phyloP scores from a whole-genome alignment of 2,797 vertebrate genomes.

The Peromyscus aztecus region DNA sequence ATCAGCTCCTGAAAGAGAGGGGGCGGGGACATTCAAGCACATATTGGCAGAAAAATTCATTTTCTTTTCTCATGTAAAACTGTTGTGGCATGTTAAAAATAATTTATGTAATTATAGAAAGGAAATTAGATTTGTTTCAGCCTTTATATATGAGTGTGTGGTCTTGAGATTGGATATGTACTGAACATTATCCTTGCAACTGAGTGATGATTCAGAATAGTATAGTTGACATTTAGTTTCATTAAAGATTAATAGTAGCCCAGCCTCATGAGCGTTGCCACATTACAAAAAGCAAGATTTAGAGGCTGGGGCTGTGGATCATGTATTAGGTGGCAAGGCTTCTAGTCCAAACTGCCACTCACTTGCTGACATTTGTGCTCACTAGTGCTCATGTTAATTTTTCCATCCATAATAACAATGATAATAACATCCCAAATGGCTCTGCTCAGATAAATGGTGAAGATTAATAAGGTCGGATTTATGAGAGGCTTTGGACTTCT shows the following conservation, averaged over 20 bases:
- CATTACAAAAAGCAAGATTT: constrained; percentile 72
- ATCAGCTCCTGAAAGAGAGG: not conserved
- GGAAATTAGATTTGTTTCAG: constrained; percentile 74
- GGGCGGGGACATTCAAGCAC: not conserved
- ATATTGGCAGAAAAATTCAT: constrained; percentile 60
- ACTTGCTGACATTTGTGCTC: not conserved
- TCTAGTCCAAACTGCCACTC: constrained; percentile 61
- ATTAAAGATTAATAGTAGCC: constrained; percentile 77
- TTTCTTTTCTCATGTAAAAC: constrained; percentile 75
- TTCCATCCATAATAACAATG: not conserved
- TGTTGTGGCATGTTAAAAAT: constrained; percentile 71
- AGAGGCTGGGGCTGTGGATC: constrained; percentile 52
- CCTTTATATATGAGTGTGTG: constrained; percentile 65
- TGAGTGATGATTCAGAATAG: constrained; percentile 72
- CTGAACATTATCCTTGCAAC: constrained; percentile 53
- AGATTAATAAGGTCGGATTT: not conserved
- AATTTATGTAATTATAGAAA: constrained; percentile 77
- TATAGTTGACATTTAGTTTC: constrained; percentile 72
- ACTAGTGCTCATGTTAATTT: constrained; percentile 48
- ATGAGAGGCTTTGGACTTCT: not conserved
- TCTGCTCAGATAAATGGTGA: not conserved
- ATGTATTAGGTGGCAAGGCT: constrained; percentile 72
- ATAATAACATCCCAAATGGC: constrained; percentile 43
- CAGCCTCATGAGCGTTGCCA: constrained; percentile 31
- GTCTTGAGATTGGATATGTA: constrained; percentile 59